Base-by-base conservation (phyloP, 2,113 vertebrate species). In the Eudyptes chrysolophus region DNA sequence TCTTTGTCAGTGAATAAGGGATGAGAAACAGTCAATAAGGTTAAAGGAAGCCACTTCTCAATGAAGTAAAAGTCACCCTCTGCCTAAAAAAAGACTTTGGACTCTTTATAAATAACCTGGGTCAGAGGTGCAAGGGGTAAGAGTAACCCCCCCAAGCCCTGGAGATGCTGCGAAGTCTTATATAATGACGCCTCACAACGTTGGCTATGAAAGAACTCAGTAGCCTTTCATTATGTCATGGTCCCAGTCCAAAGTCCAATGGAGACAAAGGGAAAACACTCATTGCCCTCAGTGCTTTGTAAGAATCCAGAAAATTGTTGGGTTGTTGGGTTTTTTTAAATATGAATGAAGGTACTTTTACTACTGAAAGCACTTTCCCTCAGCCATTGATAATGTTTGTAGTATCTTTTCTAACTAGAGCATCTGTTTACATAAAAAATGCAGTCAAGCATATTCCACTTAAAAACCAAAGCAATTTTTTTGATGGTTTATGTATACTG, bases 311-410 rank as follows among this genome's bases (percentile, higher is more conserved):
- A 42, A 84, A 91, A 91, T 21, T 61, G 38, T 78, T 92, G 40
- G 49, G 58, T 66, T 72, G 65, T 20, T 69, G 21, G 2, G 1
- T 11, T 71, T 82, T 82, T 93, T 96, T 94, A 0, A 87, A 95
- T 96, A 97, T 96, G 86, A 91, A 95, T 92, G 91, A 97, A 90
- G 83, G 69, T 87, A 72, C 94, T 91, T 96, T 94, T 91, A 92
- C 94, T 89, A 94, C 89, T 76, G 77, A 97, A 94, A 95, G 89
- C 89, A 82, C 80, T 89, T 91, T 89, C 68, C 48, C 60, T 96
- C 89, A 91, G 84, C 48, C 86, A 84, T 96, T 94, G 96, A 87
- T 96, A 92, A 92, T 54, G 44, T 24, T 94, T 87, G 71, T 32
- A 94, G 74, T 68, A 94, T 92, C 84, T 96, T 68, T 71, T 85